These are phyloP conservation scores for Callospermophilus lateralis DNA, from an alignment of 2,113 vertebrate genomes.

Conservation along the genomic window DNA sequence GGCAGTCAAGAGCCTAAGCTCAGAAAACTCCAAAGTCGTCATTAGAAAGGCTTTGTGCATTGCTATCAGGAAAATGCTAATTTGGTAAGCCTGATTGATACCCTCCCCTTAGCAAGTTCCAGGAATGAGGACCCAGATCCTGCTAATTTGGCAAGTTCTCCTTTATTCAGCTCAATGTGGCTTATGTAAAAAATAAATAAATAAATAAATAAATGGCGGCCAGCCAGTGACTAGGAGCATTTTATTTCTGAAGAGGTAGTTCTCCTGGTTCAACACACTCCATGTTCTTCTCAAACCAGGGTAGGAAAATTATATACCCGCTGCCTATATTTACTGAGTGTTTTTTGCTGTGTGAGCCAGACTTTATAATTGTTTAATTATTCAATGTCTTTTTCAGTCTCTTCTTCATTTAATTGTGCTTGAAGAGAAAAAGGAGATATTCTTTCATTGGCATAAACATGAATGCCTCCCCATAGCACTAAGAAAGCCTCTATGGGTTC, in stretches of 20 bases:
- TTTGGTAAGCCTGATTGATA: slow-evolving; percentile 85
- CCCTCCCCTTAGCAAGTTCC: slow-evolving; percentile 79
- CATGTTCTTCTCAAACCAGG: not conserved
- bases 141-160: slow-evolving; percentile 74
- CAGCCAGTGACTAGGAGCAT: slow-evolving; percentile 73
- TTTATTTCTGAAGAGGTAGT: slow-evolving; percentile 65
- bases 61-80: slow-evolving; percentile 87
- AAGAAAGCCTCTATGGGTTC: not conserved
- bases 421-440: not conserved
- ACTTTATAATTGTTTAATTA: slow-evolving; percentile 66
- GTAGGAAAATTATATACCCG: slow-evolving; percentile 72
- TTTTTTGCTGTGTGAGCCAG: slow-evolving; percentile 54
- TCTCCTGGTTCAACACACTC: slow-evolving; percentile 38
- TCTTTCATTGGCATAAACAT: not conserved
- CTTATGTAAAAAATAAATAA: slow-evolving; percentile 14
- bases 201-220: slow-evolving; percentile 74
- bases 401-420: not conserved
- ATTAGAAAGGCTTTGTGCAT: slow-evolving; percentile 87
- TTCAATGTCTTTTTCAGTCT: slow-evolving; percentile 39
- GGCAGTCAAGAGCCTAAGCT: slow-evolving; percentile 77
- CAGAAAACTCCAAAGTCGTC: slow-evolving; percentile 85
- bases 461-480: not conserved
- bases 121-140: slow-evolving; percentile 75
- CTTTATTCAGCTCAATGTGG: slow-evolving; percentile 65
- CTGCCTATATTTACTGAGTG: slow-evolving; percentile 60